These are phyloP conservation scores for Seriola rivoliana DNA, from an alignment of 2,113 vertebrate genomes.

Conservation along the genomic window DNA sequence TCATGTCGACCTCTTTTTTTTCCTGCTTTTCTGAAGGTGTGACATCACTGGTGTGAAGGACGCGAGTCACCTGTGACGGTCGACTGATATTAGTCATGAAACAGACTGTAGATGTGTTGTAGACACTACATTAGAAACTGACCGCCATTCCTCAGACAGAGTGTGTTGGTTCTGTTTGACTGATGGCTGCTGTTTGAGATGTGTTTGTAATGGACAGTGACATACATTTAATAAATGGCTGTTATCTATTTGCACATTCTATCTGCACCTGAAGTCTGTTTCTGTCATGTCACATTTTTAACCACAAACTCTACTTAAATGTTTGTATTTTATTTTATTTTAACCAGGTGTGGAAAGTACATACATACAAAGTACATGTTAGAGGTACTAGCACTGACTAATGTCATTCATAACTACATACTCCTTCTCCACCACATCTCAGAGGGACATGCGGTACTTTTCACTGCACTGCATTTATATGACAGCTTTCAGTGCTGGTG, in stretches of 20 bases:
- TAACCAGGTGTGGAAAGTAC: neutral
- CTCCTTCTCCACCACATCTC: too few species aligned
- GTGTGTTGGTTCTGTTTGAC: slow-evolving; percentile 9
- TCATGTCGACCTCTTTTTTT: neutral
- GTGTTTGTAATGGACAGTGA: slow-evolving; percentile 57
- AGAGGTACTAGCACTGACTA: too few species aligned
- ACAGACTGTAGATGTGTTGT: neutral
- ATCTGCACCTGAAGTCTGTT: neutral
- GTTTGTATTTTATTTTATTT: neutral
- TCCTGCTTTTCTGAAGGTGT: slow-evolving; percentile 68
- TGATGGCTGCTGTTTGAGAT: slow-evolving; percentile 30
- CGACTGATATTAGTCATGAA: neutral
- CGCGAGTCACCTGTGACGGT: neutral
- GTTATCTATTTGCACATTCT: neutral
- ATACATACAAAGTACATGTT: too few species aligned
- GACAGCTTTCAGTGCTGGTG: too few species aligned
- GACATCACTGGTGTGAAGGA: slow-evolving; percentile 77
- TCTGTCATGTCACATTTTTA: neutral
- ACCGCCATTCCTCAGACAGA: slow-evolving; percentile 30
- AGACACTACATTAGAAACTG: neutral
- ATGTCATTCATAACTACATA: too few species aligned
- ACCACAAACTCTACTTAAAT: neutral
- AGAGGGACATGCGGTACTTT: too few species aligned
- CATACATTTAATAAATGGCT: slow-evolving; percentile 49
- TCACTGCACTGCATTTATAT: too few species aligned